phyloP scores from a whole-genome alignment of 2,113 vertebrate genomes.

The Pterophyllum scalare region DNA sequence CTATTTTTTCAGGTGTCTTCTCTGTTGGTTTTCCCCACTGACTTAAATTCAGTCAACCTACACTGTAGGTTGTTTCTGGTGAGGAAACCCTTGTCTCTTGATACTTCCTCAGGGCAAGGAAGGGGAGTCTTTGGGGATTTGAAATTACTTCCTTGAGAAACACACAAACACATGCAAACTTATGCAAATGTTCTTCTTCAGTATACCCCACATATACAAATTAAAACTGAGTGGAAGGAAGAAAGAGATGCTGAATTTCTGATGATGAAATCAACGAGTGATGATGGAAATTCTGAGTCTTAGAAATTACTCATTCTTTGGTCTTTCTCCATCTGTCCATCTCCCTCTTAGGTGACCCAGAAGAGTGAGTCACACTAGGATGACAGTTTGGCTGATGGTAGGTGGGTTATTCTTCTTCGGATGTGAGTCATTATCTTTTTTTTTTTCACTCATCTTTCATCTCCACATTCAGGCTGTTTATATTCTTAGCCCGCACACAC shows the following conservation, averaged over 20 bases:
- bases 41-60: neutral
- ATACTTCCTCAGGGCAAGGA: conserved; percentile 5
- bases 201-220: neutral
- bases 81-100: conserved; percentile 25
- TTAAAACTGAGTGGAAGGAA: conserved; percentile 1
- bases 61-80: conserved; percentile 12
- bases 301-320: conserved; percentile 8
- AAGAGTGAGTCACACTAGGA: conserved; percentile 44
- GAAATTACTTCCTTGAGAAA: conserved; percentile 50
- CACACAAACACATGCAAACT: conserved; percentile 4
- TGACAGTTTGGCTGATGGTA: conserved; percentile 75
- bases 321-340: neutral
- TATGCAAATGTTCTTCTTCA: neutral
- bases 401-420: conserved; percentile 56
- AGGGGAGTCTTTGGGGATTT: neutral
- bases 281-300: neutral
- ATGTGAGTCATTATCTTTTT: conserved; percentile 6
- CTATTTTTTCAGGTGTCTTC: conserved; percentile 31
- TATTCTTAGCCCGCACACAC: neutral
- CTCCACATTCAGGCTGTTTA: neutral
- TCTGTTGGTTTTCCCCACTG: neutral
- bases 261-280: neutral
- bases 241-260: neutral
- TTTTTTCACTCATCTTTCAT: neutral
- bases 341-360: conserved; percentile 57